Base-by-base conservation (phyloP, 2,888 invertebrate species). In the Corbicula japonica region DNA sequence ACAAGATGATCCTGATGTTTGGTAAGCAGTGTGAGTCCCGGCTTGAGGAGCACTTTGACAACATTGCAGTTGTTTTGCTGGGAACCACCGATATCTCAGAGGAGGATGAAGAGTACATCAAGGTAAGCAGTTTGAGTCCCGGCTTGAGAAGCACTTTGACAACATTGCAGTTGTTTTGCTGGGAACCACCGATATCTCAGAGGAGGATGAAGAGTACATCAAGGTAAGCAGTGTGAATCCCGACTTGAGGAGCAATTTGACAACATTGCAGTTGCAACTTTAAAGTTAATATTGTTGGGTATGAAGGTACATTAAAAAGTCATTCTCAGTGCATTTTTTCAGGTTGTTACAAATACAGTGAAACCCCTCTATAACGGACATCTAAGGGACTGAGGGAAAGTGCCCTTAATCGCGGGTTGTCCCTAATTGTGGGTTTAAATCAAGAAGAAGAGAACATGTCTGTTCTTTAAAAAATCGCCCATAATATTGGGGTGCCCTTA, bases 101-200 rank as follows among this genome's bases (percentile, higher is more conserved):
- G 6, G 89, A 90, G 15, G 87, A 88, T 41, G 79, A 80, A 44
- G 87, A 86, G 26, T 83, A 88, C 52, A 73, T 91, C 32, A 78
- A 87, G 80, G 80, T 76, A n/a, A 28, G 61, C 23, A 21, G 12
- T 21, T 10, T 28, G 3, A 23, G 21, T 52, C 18, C 10, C 21
- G n/a, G n/a, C 62, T 85, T 5, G 84, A 86, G 28, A 89, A 90
- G 62, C 84, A 85, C 6, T 88, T 84, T 66, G 90, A 91, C 72
- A 91, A 89, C 62, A 82, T 92, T 41, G 90, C 90, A 1, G 82
- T 81, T 46, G 84, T 92, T n/a, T 72, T 90, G 28, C 86, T 92
- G 32, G 92, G 92, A 6, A 84, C 83, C 1, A 66, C 87, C 6
- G 89, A 90, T 30, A 60, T 89, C 32, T 83, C 73, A 26, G 83